These are phyloP conservation scores for Sphyrna mokarran DNA, from an alignment of 2,113 vertebrate species.

Conservation along the genomic window DNA sequence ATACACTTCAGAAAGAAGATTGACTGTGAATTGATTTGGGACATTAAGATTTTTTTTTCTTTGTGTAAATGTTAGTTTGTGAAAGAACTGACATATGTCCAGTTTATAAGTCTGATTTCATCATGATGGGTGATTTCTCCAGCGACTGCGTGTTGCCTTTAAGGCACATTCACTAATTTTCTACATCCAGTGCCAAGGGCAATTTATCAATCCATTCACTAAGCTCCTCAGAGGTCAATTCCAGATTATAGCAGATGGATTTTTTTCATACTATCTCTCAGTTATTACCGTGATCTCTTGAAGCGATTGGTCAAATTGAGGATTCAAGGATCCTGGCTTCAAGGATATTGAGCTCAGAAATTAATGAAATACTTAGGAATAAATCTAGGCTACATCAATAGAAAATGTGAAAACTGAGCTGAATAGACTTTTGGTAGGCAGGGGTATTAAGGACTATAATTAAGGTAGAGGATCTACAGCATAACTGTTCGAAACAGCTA, in stretches of 20 bases:
- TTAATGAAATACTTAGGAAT: not conserved
- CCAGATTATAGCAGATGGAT: not conserved
- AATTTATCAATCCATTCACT: not conserved
- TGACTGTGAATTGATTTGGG: not conserved
- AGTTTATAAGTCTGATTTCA: not conserved
- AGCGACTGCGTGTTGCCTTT: not conserved
- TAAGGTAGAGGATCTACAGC: not conserved
- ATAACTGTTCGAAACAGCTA: too few relatives aligned
- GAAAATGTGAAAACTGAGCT: not conserved
- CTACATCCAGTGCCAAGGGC: not conserved
- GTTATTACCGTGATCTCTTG: not conserved
- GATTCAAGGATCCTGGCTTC: not conserved
- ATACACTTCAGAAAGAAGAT: not conserved
- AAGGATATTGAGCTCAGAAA: not conserved
- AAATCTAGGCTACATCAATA: not conserved
- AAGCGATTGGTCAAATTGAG: not conserved
- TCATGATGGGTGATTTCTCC: not conserved
- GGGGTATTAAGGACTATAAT: not conserved
- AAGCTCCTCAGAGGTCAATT: not conserved
- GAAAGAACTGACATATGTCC: not conserved
- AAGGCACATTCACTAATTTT: not conserved
- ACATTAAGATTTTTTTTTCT: not conserved
- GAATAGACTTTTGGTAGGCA: not conserved
- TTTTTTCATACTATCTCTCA: not conserved
- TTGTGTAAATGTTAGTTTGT: not conserved